phyloP scores from a whole-genome alignment of 2,797 vertebrate species.

The Columba guinea region DNA sequence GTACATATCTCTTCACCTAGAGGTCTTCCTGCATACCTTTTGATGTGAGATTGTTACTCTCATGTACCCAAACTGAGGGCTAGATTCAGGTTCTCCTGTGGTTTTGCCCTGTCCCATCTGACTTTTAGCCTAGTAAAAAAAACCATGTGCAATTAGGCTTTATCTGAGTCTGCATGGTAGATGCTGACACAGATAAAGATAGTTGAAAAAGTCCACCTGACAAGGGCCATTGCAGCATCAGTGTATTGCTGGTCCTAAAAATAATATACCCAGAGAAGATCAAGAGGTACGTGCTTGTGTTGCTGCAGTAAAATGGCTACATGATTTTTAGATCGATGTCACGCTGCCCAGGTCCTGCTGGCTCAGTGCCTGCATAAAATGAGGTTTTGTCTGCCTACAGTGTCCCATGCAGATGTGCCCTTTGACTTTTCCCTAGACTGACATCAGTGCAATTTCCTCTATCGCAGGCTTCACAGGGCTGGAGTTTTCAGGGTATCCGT shows the following conservation, averaged over 20 bases:
- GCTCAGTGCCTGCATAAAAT: not conserved
- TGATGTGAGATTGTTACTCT: not conserved
- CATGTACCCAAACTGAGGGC: not conserved
- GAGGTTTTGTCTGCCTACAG: not conserved
- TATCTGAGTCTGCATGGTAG: not conserved
- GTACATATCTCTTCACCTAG: not conserved
- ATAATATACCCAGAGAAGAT: not conserved
- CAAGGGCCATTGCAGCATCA: rapidly evolving
- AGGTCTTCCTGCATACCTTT: not conserved
- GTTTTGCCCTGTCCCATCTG: not conserved
- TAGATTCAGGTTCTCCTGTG: not conserved
- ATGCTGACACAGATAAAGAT: not conserved
- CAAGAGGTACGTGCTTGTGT: not conserved
- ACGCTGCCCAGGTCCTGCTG: not conserved
- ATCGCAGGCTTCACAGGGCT: not conserved
- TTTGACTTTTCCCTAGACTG: not conserved
- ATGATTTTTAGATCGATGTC: not conserved
- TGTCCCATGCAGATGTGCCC: not conserved
- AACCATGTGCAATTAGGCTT: not conserved
- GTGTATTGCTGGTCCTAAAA: not conserved
- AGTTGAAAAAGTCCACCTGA: not conserved
- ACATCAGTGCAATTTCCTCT: not conserved
- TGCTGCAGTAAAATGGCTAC: not conserved
- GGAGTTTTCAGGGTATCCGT: not conserved
- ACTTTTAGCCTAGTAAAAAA: not conserved